These are phyloP conservation scores for Calameuta pallipes DNA, from an alignment of 2,888 invertebrate species.

Conservation along the genomic window DNA sequence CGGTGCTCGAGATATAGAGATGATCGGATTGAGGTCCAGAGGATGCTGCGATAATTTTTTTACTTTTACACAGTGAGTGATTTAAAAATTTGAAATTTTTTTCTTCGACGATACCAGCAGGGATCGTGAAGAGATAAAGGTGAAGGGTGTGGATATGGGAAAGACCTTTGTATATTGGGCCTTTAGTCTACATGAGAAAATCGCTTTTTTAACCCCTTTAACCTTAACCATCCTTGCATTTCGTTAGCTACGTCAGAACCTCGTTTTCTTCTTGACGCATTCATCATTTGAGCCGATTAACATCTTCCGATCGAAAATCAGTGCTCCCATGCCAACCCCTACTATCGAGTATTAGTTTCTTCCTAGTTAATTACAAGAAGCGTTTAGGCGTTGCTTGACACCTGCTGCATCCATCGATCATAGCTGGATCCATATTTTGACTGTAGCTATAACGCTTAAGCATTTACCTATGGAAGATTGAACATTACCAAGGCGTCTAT, in stretches of 20 bases:
- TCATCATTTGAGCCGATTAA: slow-evolving; percentile 22
- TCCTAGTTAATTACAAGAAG: slow-evolving; percentile 22
- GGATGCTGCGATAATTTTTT: slow-evolving; percentile 15
- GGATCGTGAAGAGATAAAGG: not conserved
- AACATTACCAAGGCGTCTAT: not conserved
- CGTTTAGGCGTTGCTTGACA: slow-evolving; percentile 52
- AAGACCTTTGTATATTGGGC: not conserved
- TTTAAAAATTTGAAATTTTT: not conserved
- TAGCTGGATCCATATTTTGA: slow-evolving; percentile 39
- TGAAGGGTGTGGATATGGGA: not conserved
- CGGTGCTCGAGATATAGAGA: slow-evolving; percentile 24
- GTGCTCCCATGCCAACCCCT: not conserved
- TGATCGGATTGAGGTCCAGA: not conserved
- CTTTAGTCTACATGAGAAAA: not conserved
- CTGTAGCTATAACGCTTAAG: slow-evolving; percentile 2
- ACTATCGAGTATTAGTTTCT: slow-evolving; percentile 14
- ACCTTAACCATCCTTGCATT: not conserved
- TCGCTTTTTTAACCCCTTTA: not conserved
- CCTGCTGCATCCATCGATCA: slow-evolving; percentile 56
- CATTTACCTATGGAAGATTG: not conserved
- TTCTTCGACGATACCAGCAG: not conserved
- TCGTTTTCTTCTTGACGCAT: slow-evolving; percentile 14
- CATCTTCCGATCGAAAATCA: slow-evolving; percentile 16
- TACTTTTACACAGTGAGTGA: not conserved
- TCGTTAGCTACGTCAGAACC: not conserved